Percentiles rank a stretch among this genome's conserved stretches.
Conservation (phyloP, 1,140 invertebrate genomes). For the Habropoda laboriosa region DNA sequence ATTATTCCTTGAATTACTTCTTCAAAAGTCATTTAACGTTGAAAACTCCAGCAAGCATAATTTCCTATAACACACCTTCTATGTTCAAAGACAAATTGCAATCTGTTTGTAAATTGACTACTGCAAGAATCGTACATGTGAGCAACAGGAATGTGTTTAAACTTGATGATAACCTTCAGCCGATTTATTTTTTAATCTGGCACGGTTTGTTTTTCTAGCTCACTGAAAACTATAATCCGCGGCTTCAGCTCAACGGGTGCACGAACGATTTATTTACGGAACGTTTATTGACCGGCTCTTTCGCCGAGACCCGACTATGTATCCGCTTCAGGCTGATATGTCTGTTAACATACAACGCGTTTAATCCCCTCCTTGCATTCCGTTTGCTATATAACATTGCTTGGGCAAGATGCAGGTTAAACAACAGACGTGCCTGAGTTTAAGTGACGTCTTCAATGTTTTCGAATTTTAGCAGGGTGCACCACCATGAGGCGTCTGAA, state of each 20-base stretch:
- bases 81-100: neutral
- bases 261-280: slow-evolving; percentile 48
- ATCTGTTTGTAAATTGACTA: neutral
- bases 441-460: neutral
- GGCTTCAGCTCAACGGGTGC: neutral
- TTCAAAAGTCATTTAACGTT: too few relatives aligned
- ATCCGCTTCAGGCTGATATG: slow-evolving; percentile 9
- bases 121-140: neutral
- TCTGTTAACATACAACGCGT: slow-evolving; percentile 1
- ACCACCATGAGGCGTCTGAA: too few relatives aligned
- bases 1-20: too few relatives aligned
- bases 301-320: neutral
- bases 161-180: neutral
- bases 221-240: neutral
- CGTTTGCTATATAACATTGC: neutral
- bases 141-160: too few relatives aligned
- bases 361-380: slow-evolving; percentile 2
- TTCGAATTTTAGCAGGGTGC: too few relatives aligned
- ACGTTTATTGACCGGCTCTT: slow-evolving; percentile 55
- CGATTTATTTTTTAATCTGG: neutral
- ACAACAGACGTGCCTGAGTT: neutral
- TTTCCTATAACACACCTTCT: neutral
- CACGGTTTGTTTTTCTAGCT: neutral
- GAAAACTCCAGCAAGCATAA: too few relatives aligned
- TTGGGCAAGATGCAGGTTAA: neutral